Percentiles rank a stretch among this genome's conserved stretches.
phyloP scores from a whole-genome alignment of 1,140 invertebrate genomes.

The Micrasema longulum region DNA sequence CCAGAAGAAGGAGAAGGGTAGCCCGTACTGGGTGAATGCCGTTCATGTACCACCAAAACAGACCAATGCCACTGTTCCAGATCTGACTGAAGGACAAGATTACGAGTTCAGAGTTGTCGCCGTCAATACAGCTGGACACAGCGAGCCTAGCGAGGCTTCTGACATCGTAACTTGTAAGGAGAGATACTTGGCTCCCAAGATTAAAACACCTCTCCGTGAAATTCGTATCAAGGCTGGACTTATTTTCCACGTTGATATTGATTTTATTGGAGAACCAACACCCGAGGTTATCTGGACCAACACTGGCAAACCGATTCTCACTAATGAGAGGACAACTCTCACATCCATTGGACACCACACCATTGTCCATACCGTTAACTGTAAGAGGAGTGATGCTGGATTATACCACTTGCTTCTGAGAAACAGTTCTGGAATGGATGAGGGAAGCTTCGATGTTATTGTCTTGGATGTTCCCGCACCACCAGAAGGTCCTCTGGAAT shows the following conservation, averaged over 20 bases:
- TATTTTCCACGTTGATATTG: slow-evolving; percentile 91
- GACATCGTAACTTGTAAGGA: slow-evolving; percentile 89
- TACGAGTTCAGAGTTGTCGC: slow-evolving; percentile 98
- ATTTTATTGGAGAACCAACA: slow-evolving; percentile 91
- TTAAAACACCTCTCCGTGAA: slow-evolving; percentile 89
- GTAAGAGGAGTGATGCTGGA: slow-evolving; percentile 86
- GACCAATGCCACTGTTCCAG: slow-evolving; percentile 84
- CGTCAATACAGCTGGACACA: slow-evolving; percentile 94
- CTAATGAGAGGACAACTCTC: slow-evolving; percentile 86
- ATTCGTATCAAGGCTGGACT: slow-evolving; percentile 92
- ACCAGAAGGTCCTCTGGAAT: slow-evolving; percentile 88
- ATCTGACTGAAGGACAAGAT: slow-evolving; percentile 92
- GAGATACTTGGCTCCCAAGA: slow-evolving; percentile 90
- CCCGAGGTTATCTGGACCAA: slow-evolving; percentile 90
- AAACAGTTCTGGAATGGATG: slow-evolving; percentile 90
- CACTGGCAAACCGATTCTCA: slow-evolving; percentile 77
- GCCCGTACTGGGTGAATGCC: slow-evolving; percentile 90
- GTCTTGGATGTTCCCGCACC: slow-evolving; percentile 90
- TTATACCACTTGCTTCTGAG: slow-evolving; percentile 84
- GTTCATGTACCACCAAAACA: slow-evolving; percentile 84
- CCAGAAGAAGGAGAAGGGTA: slow-evolving; percentile 95
- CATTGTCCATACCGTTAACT: slow-evolving; percentile 91
- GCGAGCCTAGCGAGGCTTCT: slow-evolving; percentile 94
- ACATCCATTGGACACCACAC: slow-evolving; percentile 92
- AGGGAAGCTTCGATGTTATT: slow-evolving; percentile 89